These are phyloP conservation scores for Synanthedon myopaeformis DNA, from an alignment of 2,888 invertebrate genomes.

Conservation along the genomic window DNA sequence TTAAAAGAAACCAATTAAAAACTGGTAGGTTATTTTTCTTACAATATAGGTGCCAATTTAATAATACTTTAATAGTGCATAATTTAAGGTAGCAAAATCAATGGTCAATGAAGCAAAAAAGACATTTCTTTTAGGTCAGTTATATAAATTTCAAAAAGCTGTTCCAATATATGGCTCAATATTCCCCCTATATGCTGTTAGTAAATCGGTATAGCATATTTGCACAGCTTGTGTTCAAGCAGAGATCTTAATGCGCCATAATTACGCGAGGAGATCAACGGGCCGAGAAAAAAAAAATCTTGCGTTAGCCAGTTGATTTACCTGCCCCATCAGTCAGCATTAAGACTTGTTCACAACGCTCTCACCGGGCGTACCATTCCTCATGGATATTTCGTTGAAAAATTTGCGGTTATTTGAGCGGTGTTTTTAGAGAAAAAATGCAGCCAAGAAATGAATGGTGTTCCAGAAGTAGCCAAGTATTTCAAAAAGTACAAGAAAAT, in stretches of 20 bases:
- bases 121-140: too few species aligned
- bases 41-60: too few species aligned
- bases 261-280: slow-evolving; percentile 23
- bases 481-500: too few species aligned
- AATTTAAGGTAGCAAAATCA: too few species aligned
- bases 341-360: slow-evolving; percentile 10
- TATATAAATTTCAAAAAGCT: background rate
- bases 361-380: background rate
- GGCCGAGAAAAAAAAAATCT: slow-evolving; percentile 17
- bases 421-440: too few species aligned
- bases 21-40: too few species aligned
- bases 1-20: too few species aligned
- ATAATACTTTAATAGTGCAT: too few species aligned
- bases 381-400: background rate
- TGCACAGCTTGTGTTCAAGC: background rate
- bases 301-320: slow-evolving; percentile 32
- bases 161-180: background rate
- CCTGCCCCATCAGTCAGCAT: slow-evolving; percentile 36
- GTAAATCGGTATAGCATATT: background rate
- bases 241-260: slow-evolving; percentile 14
- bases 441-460: too few species aligned
- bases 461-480: too few species aligned
- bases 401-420: background rate
- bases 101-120: too few species aligned
- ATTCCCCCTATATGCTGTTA: background rate